Evolutionary conservation across 1,140 invertebrate species (phyloP), one percentile per base, ranked within the genome.

Genomic region (Neodiprion fabricii): DNA sequence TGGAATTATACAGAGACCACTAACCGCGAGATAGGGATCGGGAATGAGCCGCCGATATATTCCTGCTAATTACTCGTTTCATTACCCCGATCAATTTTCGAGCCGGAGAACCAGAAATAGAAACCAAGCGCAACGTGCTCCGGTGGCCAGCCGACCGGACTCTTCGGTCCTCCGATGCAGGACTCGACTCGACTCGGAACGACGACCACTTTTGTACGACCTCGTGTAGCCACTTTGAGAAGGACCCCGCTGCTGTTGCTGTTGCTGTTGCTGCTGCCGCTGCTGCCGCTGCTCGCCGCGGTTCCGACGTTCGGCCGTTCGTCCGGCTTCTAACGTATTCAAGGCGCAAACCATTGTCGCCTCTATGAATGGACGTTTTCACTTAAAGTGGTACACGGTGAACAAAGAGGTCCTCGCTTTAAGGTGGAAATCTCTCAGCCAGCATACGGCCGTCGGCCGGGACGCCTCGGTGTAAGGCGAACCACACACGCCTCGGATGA

Each of bases 321-420:
- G 40, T 71, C 12, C 68, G 5, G 47, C 69, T 71, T 67, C 67
- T 71, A 70, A 71, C 74, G 48, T 65, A 23, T 61, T 61, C 67
- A 61, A 67, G 69, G 67, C 47, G 49, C 47, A 8, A n/a, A 11
- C 9, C 21, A 79, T 82, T 83, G 80, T 83, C 80, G 78, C 79
- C 77, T 77, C 78, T 75, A 68, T 83, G 81, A 84, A 82, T 84
- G 80, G 81, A 81, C 79, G 79, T 84, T 84, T 85, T 83, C 80
- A 79, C 78, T 84, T 82, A 84, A 85, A 85, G 82, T 84, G 78
- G 80, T 80, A 77, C 78, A 74, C 79, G 74, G 65, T 65, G 84
- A 81, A 87, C 84, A 86, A 87, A 87, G 85, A 85, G 84, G 85
- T 87, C 86, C 84, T 86, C 85, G 86, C 82, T 75, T 76, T 53